A percentile compares a stretch with the other conserved stretches of the same genome.
Evolutionary conservation across 2,797 vertebrate species (phyloP).

Genomic region (Tokudaia tokunoshimensis): DNA sequence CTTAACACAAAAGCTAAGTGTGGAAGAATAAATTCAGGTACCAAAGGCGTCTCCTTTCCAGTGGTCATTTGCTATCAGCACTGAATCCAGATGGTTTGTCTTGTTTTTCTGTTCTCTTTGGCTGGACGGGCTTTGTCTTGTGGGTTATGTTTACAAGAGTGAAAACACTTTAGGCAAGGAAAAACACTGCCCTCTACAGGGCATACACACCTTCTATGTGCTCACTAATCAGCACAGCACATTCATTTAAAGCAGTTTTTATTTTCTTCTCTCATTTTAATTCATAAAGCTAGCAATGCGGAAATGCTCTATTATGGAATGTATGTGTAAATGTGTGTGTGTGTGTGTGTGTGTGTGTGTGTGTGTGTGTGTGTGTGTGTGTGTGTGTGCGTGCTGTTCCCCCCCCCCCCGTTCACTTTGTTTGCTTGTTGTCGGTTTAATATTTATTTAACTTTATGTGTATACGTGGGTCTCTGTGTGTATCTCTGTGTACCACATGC

Average conservation of each 20-base stretch:
- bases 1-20: neutral
- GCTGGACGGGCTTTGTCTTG: neutral
- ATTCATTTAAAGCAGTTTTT: neutral
- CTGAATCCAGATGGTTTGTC: neutral
- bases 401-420: too few relatives aligned
- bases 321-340: neutral
- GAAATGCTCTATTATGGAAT: slow-evolving; percentile 63
- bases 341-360: neutral
- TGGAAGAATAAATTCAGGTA: neutral
- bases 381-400: too few relatives aligned
- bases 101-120: neutral
- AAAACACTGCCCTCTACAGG: slow-evolving; percentile 58
- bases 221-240: neutral
- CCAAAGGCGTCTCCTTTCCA: neutral
- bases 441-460: neutral
- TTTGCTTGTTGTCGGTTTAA: neutral
- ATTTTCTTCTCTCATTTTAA: slow-evolving; percentile 53
- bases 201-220: fast-evolving
- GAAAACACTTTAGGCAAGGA: neutral
- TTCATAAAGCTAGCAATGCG: slow-evolving; percentile 80
- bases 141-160: fast-evolving
- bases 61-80: neutral
- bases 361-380: neutral
- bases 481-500: neutral
- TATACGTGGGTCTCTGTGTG: neutral